Evolutionary conservation across 1,140 invertebrate species (phyloP).

Genomic region (Drosophila bocqueti): DNA sequence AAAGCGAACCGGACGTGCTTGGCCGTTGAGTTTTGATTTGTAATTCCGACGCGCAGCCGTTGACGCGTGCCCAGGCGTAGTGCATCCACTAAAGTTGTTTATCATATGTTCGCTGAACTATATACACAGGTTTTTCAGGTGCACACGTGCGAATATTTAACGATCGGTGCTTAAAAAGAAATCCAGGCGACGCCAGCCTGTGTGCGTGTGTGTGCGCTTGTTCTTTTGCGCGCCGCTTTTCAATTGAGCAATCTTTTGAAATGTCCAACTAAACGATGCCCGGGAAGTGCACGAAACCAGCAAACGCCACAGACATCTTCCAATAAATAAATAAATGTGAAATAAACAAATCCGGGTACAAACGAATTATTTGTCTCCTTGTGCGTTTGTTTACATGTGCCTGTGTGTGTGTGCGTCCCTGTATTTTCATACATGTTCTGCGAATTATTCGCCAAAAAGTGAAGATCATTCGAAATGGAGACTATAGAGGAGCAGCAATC

Average conservation of each 20-base stretch:
- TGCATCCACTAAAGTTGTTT: conserved; percentile 32
- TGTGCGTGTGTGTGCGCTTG: conserved; percentile 37
- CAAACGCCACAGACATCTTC: conserved; percentile 35
- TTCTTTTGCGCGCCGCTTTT: conserved; percentile 68
- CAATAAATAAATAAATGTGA: conserved; percentile 45
- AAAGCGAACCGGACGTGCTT: conserved; percentile 55
- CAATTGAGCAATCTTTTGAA: conserved; percentile 57
- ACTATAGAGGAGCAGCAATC: conserved; percentile 81
- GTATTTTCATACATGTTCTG: conserved; percentile 40
- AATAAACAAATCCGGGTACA: conserved; percentile 46
- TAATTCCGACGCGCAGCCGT: conserved; percentile 59
- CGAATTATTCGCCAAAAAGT: conserved; percentile 20
- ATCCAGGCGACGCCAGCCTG: conserved; percentile 38
- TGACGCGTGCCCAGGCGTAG: conserved; percentile 40
- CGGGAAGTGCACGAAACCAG: conserved; percentile 33
- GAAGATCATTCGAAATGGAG: conserved; percentile 63
- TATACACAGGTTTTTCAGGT: conserved; percentile 10
- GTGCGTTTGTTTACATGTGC: conserved; percentile 35
- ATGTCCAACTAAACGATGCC: conserved; percentile 38
- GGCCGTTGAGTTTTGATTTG: conserved; percentile 71
- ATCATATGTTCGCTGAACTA: conserved; percentile 34
- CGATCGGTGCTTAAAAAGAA: conserved; percentile 2
- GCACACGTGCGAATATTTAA: conserved; percentile 4
- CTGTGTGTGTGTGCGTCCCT: conserved; percentile 24
- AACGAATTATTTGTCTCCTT: conserved; percentile 45